Conservation (phyloP, 37 sponge, comb jelly and placozoan species). For the Halichondria panicea region DNA sequence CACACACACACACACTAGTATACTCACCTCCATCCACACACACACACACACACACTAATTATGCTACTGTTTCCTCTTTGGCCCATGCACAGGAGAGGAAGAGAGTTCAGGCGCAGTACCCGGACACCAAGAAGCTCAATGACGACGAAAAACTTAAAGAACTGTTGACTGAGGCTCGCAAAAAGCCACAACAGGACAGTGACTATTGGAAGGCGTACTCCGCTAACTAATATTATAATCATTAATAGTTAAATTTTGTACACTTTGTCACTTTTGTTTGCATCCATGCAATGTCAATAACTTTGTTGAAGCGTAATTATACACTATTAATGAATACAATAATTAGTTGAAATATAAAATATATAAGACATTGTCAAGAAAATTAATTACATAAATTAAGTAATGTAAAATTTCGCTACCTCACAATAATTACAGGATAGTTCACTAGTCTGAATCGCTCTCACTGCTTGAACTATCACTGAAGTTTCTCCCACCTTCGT, state of each 20-base stretch:
- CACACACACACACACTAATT: too few species aligned
- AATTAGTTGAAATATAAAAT: neutral
- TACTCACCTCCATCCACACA: too few species aligned
- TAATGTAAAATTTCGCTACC: too few species aligned
- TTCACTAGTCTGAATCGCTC: too few species aligned
- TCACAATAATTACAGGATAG: too few species aligned
- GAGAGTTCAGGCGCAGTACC: conserved; percentile 16
- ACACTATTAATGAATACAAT: neutral
- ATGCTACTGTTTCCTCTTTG: neutral
- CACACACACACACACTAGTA: too few species aligned
- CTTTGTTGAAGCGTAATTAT: neutral
- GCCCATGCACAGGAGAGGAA: conserved; percentile 19
- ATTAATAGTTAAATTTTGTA: neutral
- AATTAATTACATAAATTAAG: too few species aligned
- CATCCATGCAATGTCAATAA: neutral
- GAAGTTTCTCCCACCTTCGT: too few species aligned
- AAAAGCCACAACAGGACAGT: neutral
- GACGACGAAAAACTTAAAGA: conserved; percentile 26
- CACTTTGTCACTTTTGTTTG: neutral
- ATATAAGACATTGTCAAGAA: neutral
- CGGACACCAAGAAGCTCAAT: conserved; percentile 10
- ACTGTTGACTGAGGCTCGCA: conserved; percentile 25
- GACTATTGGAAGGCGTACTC: neutral
- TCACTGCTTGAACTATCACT: too few species aligned
- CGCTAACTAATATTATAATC: neutral